Evolutionary conservation across 1,140 invertebrate species (phyloP), one percentile per base, ranked within the genome.

Genomic region (Oscheius sp.): DNA sequence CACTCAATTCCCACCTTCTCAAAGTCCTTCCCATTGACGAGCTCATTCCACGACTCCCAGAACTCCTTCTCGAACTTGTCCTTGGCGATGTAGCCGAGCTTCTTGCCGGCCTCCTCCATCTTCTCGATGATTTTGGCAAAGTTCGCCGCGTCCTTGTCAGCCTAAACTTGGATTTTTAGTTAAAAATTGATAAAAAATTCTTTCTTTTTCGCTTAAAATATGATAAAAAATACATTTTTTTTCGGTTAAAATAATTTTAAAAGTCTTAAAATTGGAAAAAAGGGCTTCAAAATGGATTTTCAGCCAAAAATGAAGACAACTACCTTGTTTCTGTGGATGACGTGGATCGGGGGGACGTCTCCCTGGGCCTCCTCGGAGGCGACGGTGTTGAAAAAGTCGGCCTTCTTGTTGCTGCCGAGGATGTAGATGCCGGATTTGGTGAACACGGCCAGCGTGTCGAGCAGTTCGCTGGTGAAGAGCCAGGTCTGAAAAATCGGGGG

Each of bases 391-490:
- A 99, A 86, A 86, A 97, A 99, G 78, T 98, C 94, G 69, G 97
- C 94, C 86, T 99, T 98, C 86, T 97, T 97, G 85, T 96, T 97
- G 83, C 94, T 96, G 0, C 94, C 92, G 29, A 99, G 87, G 80
- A 98, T 94, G 82, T 91, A 90, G 64, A 97, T 91, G 7, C 61
- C 61, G 10, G 10, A 89, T 77, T 94, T 90, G 70, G 92, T 91
- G 67, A 98, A 87, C 0, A 97, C 90, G 86, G 95, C 93, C 42
- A 99, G 90, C 0, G 94, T 97, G 84, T 99, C 95, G 1, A 93
- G 91, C 20, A 99, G 86, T 85, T 97, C 94, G 85, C 97, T 98
- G 75, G 94, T 95, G 85, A 98, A 90, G 3, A 99, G 88, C 95
- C 95, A 99, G 35, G 92, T 93, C 91, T 95, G 81, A 76, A 88